phyloP scores from a whole-genome alignment of 2,113 vertebrate species.

The Todiramphus chloris region DNA sequence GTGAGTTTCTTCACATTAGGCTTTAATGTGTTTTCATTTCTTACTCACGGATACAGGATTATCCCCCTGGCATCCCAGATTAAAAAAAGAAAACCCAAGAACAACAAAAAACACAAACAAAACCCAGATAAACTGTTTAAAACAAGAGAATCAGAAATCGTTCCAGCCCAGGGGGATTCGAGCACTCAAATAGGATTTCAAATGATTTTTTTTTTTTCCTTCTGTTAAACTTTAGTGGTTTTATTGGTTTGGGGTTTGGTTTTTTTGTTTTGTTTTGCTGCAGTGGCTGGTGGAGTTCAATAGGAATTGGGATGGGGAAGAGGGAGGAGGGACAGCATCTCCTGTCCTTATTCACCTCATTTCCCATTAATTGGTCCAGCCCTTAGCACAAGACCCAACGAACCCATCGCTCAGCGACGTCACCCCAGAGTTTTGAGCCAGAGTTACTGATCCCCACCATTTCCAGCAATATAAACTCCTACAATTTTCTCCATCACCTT shows the following conservation, averaged over 20 bases:
- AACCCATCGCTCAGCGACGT: accelerated
- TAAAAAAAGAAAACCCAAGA: neutral
- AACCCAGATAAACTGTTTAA: neutral
- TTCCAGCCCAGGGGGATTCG: constrained; percentile 17
- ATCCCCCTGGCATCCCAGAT: constrained; percentile 24
- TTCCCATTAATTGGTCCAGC: accelerated
- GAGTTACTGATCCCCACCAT: neutral
- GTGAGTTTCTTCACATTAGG: neutral
- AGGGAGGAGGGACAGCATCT: neutral
- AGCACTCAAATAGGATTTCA: constrained; percentile 57
- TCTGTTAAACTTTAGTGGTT: neutral
- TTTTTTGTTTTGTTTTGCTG: neutral
- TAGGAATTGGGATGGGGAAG: neutral
- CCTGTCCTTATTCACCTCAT: neutral
- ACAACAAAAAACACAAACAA: neutral
- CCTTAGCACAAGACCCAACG: accelerated
- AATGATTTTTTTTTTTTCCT: neutral
- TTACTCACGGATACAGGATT: neutral
- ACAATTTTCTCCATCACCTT: neutral
- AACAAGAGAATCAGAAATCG: constrained; percentile 11
- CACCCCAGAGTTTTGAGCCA: neutral
- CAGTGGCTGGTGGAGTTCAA: neutral
- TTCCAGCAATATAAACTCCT: accelerated
- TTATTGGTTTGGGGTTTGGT: neutral
- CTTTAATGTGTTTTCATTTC: constrained; percentile 9